These are phyloP conservation scores for Clarias macrocephalus DNA, from an alignment of 2,113 vertebrate genomes.

Conservation along the genomic window DNA sequence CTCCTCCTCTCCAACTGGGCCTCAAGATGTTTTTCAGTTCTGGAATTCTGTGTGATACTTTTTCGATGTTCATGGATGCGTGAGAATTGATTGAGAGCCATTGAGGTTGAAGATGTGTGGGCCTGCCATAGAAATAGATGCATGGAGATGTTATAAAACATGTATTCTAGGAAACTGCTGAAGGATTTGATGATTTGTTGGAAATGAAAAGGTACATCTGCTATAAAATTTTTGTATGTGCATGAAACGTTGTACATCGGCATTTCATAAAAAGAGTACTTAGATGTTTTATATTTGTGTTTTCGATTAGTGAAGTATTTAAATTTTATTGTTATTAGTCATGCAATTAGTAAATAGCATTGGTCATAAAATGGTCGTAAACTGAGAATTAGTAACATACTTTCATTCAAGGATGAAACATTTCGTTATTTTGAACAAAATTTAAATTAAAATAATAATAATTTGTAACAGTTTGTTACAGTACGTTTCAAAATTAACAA, in stretches of 20 bases:
- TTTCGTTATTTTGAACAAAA: neutral
- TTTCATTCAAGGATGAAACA: neutral
- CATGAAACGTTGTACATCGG: neutral
- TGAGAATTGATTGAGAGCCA: slow-evolving; percentile 22
- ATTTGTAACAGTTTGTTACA: too few relatives aligned
- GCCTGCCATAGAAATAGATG: slow-evolving; percentile 14
- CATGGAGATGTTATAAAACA: slow-evolving; percentile 18
- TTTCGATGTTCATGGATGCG: slow-evolving; percentile 29
- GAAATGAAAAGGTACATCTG: slow-evolving; percentile 34
- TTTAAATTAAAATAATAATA: neutral
- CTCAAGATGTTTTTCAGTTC: slow-evolving; percentile 46
- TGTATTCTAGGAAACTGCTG: slow-evolving; percentile 34
- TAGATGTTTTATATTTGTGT: neutral
- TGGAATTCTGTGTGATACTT: slow-evolving; percentile 30
- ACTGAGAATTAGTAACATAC: slow-evolving; percentile 1
- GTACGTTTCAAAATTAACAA: neutral
- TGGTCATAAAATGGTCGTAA: slow-evolving; percentile 27
- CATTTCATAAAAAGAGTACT: neutral
- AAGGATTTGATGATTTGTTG: slow-evolving; percentile 24
- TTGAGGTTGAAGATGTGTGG: slow-evolving; percentile 32
- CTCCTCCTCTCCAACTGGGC: slow-evolving; percentile 23
- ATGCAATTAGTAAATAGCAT: slow-evolving; percentile 24
- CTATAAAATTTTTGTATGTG: slow-evolving; percentile 14
- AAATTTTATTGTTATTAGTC: slow-evolving; percentile 14
- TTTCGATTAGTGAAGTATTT: neutral